A percentile compares a stretch with the other conserved stretches of the same genome.
Evolutionary conservation across 2,797 vertebrate species (phyloP).

Genomic region (Synaphobranchus kaupii): DNA sequence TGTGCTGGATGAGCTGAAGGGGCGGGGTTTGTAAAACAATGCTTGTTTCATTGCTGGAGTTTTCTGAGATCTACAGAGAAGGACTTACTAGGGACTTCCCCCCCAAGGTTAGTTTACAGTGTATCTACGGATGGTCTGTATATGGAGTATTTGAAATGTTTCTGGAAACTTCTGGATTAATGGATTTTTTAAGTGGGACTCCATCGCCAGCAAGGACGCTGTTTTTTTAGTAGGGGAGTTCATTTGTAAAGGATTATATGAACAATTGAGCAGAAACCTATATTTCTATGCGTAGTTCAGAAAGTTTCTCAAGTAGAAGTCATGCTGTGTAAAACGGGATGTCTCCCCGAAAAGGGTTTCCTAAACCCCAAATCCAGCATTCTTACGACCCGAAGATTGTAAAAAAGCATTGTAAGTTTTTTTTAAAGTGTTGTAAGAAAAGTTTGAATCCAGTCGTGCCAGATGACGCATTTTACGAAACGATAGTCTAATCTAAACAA

Average conservation of each 20-base stretch:
- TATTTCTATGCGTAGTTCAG: constrained; percentile 26
- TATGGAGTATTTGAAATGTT: constrained; percentile 81
- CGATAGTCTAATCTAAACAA: background rate
- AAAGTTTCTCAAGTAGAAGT: constrained; percentile 9
- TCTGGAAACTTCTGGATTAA: constrained; percentile 72
- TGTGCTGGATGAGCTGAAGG: constrained; percentile 54
- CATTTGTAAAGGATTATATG: constrained; percentile 25
- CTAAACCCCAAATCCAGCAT: constrained; percentile 4
- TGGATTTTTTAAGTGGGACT: constrained; percentile 64
- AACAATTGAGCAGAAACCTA: constrained; percentile 14
- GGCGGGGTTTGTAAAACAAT: constrained; percentile 85
- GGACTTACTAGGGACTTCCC: constrained; percentile 66
- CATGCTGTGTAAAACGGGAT: constrained; percentile 14
- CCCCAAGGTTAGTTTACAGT: constrained; percentile 67
- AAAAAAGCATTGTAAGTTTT: constrained; percentile 19
- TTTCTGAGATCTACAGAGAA: constrained; percentile 68
- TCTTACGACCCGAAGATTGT: constrained; percentile 5
- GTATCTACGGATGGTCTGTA: constrained; percentile 80
- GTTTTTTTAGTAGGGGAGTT: background rate
- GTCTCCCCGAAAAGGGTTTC: background rate
- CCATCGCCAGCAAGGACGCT: constrained; percentile 74
- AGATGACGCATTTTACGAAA: background rate
- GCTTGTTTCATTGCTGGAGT: constrained; percentile 87
- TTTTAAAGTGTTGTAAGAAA: constrained; percentile 9
- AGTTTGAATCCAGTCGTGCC: background rate